Conservation (phyloP, 2,888 invertebrate genomes). For the Metacarcinus magister region DNA sequence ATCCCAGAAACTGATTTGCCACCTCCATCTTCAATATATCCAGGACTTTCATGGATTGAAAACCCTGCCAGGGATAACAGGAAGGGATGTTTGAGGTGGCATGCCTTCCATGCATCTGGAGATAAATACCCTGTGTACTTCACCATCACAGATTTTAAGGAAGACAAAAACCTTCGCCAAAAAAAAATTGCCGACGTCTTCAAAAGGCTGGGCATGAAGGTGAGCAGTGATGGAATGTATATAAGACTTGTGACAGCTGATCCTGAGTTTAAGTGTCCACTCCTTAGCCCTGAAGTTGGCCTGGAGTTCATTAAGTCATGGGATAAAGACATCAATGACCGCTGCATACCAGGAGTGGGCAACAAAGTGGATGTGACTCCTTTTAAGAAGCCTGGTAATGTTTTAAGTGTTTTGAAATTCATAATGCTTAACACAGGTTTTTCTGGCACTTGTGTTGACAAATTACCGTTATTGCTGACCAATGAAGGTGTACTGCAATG, state of each 20-base stretch:
- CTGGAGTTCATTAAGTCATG: constrained; percentile 64
- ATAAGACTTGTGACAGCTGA: neutral
- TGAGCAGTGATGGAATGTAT: neutral
- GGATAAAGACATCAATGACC: neutral
- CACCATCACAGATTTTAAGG: neutral
- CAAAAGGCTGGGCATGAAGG: constrained; percentile 70
- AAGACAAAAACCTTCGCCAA: neutral
- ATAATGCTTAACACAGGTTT: neutral
- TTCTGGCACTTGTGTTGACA: neutral
- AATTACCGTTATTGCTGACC: constrained; percentile 66
- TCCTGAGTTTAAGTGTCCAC: neutral
- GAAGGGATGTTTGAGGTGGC: constrained; percentile 60
- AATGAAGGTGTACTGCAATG: constrained; percentile 34
- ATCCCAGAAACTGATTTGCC: constrained; percentile 19
- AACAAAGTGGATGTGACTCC: neutral
- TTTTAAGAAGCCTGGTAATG: constrained; percentile 5
- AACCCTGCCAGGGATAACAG: neutral
- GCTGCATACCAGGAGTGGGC: constrained; percentile 19
- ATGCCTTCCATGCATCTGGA: constrained; percentile 44
- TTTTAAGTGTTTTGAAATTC: neutral
- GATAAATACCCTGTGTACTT: constrained; percentile 64
- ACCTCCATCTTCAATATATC: neutral
- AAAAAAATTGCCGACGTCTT: neutral
- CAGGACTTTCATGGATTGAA: neutral
- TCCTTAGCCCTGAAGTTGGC: neutral